Evolutionary conservation across 2,797 vertebrate genomes (phyloP), one percentile per base, ranked within the genome.

Genomic region (Tragopan temminckii): DNA sequence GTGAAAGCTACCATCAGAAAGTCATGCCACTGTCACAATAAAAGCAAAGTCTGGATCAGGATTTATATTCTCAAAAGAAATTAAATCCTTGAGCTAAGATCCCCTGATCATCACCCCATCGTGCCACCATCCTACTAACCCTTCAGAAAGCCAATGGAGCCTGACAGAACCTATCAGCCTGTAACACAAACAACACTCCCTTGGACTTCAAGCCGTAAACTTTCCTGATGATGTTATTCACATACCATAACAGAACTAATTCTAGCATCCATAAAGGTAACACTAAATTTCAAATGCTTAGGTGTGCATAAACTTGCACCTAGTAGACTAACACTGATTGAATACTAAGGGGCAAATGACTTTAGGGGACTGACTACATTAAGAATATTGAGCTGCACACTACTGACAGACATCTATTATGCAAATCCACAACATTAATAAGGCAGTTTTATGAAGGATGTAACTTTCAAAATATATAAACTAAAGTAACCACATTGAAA

Each of bases 101-200:
- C 91, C 91, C n/a, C 88, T 58, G 77, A 74, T 72, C 75, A 90
- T 80, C 42, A 59, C 76, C 90, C 53, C 87, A 53, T 29, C 1
- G 0, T 55, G 58, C 58, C 81, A 84, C 81, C 78, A 59, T 63
- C 62, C 64, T 77, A 86, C 75, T 58, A 36, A 50, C 75, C 76
- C 83, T 94, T 93, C 45, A 80, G 77, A 87, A 91, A 92, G 81
- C 66, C 81, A 79, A 66, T 50, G 57, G 66, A 97, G 82, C 64
- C 85, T 96, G 92, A 89, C 82, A 89, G 94, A 96, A 91, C 59
- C 75, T 86, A 93, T 61, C 80, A 89, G 92, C 61, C 87, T 75
- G 31, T 90, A 96, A 94, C 62, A 89, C 57, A 95, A 96, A 93
- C 33, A 67, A 16, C 79, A 82, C 5, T 68, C 63, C 81, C 74